Evolutionary conservation across 2,797 vertebrate genomes (phyloP), one percentile per base, ranked within the genome.

Genomic region (Rhabdomys pumilio): DNA sequence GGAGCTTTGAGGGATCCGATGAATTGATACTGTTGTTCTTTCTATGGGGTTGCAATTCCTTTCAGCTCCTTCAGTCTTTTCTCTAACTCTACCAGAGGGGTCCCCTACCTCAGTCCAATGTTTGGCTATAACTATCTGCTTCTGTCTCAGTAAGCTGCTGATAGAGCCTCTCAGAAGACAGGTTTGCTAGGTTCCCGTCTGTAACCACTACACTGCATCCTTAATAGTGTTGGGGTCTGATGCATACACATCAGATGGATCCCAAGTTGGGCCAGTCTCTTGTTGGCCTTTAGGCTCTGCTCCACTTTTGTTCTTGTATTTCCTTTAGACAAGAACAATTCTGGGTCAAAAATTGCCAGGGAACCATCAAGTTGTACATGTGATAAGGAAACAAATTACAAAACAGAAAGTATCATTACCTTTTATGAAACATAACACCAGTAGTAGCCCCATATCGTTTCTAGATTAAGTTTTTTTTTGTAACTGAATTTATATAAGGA

Each of bases 391-490:
- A 57, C 2, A 6, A 41, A 44, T 81, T 59, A n/a, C 14, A 59
- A 29, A n/a, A 65, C n/a, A 17, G 10, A 38, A 50, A 73, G 34
- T 59, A 38, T 57, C 19, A 38, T 84, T 12, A 67, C 14, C 7
- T 4, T 34, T 3, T 72, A 50, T 94, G 5, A 31, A 90, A 91
- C 59, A 31, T 63, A 86, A 34, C 75, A 41, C 50, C 31, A 61
- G 41, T 31, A 61, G 34, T 31, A 80, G 19, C 3, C 6, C 75
- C 57, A 72, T 73, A 31, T 53, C 63, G 55, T 73, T 34, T 15
- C n/a, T 89, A 47, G 72, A 41, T 63, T 84, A 20, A 3, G 13
- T 65, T 59, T 41, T 96, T 96, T 38, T 92, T 90, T 38, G n/a
- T 53, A n/a, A 38, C 3, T 50, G 7, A 83, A 89, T 84, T 92